These are phyloP conservation scores for Limonius californicus DNA, from an alignment of 1,140 invertebrate genomes.

Conservation along the genomic window DNA sequence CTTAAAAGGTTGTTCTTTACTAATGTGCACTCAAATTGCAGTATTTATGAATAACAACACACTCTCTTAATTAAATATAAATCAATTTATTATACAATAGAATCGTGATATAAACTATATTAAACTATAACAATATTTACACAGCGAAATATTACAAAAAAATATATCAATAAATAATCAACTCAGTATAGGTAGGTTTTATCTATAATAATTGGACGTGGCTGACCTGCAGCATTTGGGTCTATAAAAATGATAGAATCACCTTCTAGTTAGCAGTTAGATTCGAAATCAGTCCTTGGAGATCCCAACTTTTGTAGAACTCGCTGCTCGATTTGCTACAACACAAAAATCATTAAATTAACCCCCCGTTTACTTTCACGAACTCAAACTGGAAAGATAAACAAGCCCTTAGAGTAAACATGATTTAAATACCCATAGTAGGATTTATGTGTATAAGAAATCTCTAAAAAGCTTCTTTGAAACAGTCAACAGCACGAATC, in stretches of 20 bases:
- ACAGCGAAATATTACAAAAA: slow-evolving; percentile 27
- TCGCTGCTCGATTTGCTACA: slow-evolving; percentile 47
- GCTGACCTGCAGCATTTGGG: slow-evolving; percentile 32
- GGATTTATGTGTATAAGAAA: too few relatives aligned
- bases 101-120: slow-evolving; percentile 47
- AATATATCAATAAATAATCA: slow-evolving; percentile 28
- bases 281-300: slow-evolving; percentile 41
- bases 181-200: not conserved
- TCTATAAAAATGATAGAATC: not conserved
- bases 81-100: slow-evolving; percentile 33
- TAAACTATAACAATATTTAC: slow-evolving; percentile 43
- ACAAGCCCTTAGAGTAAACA: too few relatives aligned
- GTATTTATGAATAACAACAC: too few relatives aligned
- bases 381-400: too few relatives aligned
- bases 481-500: too few relatives aligned
- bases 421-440: too few relatives aligned
- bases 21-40: too few relatives aligned
- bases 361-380: too few relatives aligned
- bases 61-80: slow-evolving; percentile 5
- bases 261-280: not conserved
- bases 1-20: too few relatives aligned
- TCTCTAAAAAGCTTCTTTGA: too few relatives aligned
- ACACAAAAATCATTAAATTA: too few relatives aligned
- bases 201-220: slow-evolving; percentile 28
- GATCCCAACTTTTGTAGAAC: slow-evolving; percentile 45